Conservation (phyloP, 1,140 invertebrate genomes). For the Diachasmimorpha longicaudata region DNA sequence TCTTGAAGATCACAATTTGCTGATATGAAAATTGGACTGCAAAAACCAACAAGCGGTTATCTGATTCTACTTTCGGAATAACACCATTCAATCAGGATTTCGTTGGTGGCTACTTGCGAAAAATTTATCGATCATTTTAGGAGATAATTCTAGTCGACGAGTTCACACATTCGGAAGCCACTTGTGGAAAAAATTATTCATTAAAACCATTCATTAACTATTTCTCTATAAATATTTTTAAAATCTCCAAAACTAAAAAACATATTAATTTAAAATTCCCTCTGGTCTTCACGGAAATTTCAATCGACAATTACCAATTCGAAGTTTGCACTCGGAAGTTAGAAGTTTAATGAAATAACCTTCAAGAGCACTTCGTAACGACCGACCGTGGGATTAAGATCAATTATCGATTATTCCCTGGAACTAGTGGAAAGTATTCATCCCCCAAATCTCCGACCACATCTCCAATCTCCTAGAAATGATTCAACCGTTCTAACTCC, state of each 20-base stretch:
- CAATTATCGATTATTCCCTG: background rate
- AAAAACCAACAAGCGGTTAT: background rate
- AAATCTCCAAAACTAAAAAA: too few species aligned
- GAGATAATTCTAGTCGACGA: background rate
- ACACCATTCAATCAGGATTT: background rate
- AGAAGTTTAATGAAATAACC: background rate
- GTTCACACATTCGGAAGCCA: background rate
- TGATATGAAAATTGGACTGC: slow-evolving; percentile 7
- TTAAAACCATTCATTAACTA: too few species aligned
- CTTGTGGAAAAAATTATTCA: too few species aligned
- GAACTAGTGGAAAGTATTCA: too few species aligned
- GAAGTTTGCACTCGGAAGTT: background rate
- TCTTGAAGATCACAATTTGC: slow-evolving; percentile 1
- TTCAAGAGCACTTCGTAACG: background rate
- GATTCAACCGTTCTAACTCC: background rate
- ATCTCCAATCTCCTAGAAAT: background rate
- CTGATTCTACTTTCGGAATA: background rate
- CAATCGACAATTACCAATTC: background rate
- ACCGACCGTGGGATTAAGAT: background rate
- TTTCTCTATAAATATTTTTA: too few species aligned
- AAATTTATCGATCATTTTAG: background rate
- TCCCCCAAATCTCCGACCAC: background rate
- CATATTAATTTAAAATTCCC: too few species aligned
- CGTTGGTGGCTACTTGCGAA: background rate
- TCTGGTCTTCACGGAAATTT: background rate